Evolutionary conservation across 2,888 invertebrate genomes (phyloP).

Genomic region (Drosophila mayaguana): DNA sequence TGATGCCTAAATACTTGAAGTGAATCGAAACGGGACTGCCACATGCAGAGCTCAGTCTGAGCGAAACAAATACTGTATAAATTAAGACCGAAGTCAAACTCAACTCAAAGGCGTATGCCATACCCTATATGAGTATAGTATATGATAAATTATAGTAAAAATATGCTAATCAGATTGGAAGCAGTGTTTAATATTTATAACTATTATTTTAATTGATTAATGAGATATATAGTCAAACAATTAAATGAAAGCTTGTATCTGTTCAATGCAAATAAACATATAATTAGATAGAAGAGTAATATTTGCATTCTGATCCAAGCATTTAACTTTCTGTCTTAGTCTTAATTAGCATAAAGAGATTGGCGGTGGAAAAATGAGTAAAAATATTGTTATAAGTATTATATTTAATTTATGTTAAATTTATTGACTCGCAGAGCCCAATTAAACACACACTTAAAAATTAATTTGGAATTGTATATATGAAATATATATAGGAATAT

Average conservation of each 20-base stretch:
- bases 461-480: too few relatives aligned
- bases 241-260: neutral
- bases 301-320: neutral
- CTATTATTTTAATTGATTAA: too few relatives aligned
- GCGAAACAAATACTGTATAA: neutral
- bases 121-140: too few relatives aligned
- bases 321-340: neutral
- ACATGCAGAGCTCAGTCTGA: neutral
- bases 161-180: too few relatives aligned
- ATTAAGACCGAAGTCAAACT: neutral
- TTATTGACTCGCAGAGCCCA: too few relatives aligned
- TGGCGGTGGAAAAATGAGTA: neutral
- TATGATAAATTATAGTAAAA: neutral
- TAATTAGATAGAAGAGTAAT: neutral
- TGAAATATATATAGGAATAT: neutral
- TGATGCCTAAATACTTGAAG: conserved; percentile 20
- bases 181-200: neutral
- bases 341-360: neutral
- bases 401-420: neutral
- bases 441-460: too few relatives aligned
- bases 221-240: neutral
- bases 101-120: neutral
- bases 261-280: neutral
- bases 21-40: neutral
- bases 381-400: neutral